Conservation (phyloP, 2,797 vertebrate genomes). For the Lepus oiostolus region DNA sequence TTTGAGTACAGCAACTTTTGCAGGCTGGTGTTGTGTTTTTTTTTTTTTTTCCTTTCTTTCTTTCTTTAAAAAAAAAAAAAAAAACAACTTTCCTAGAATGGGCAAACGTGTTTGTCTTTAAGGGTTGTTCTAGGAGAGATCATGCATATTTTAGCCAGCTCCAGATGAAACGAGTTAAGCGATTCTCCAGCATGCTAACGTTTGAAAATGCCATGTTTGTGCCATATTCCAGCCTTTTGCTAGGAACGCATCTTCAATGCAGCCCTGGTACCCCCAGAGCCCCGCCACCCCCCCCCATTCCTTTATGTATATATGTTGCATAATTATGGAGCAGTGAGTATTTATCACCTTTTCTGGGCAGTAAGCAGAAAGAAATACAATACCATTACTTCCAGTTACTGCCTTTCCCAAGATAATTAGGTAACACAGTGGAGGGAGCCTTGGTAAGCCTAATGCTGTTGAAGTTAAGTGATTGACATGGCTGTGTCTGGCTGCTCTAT, state of each 20-base stretch:
- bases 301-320: conserved; percentile 91
- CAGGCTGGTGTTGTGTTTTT: neutral
- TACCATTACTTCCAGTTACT: conserved; percentile 92
- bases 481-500: conserved; percentile 99
- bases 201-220: conserved; percentile 79
- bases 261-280: conserved; percentile 22
- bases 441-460: conserved; percentile 91
- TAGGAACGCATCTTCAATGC: conserved; percentile 74
- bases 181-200: conserved; percentile 84
- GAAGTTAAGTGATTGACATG: conserved; percentile 99
- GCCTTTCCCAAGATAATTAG: conserved; percentile 94
- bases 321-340: conserved; percentile 91
- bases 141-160: conserved; percentile 78
- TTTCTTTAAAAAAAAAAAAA: conserved; percentile 67
- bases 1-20: conserved; percentile 40
- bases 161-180: conserved; percentile 84
- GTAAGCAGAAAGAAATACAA: conserved; percentile 92
- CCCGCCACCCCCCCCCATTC: conserved; percentile 79
- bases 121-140: conserved; percentile 81
- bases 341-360: conserved; percentile 92
- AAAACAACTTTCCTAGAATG: conserved; percentile 72
- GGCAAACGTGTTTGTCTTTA: conserved; percentile 86
- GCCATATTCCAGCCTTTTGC: conserved; percentile 80
- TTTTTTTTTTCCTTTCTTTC: conserved; percentile 36
- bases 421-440: conserved; percentile 92